phyloP scores from a whole-genome alignment of 2,888 invertebrate species.

The Anagyrus pseudococci region DNA sequence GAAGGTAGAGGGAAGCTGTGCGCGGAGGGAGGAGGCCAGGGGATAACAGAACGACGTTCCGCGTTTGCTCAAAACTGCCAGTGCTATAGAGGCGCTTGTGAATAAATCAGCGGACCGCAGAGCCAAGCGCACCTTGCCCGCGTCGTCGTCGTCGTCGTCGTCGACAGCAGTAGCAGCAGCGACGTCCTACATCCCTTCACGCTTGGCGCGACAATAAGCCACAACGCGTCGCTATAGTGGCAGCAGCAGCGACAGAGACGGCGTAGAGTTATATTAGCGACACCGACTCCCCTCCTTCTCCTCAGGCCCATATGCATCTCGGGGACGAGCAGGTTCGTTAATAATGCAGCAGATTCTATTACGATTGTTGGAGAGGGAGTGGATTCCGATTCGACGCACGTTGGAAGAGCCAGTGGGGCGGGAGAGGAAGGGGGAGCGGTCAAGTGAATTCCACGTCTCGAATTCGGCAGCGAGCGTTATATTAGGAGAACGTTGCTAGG shows the following conservation, averaged over 20 bases:
- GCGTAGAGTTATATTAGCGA: too few species aligned
- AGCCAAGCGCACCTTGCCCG: conserved; percentile 39
- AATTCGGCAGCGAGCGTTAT: not conserved
- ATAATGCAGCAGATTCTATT: conserved; percentile 54
- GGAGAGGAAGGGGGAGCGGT: conserved; percentile 23
- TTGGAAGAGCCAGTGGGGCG: conserved; percentile 21
- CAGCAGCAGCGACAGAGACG: too few species aligned
- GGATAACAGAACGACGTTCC: too few species aligned
- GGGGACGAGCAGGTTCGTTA: conserved; percentile 43
- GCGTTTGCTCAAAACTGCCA: too few species aligned
- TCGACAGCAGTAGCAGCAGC: not conserved
- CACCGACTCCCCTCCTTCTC: too few species aligned
- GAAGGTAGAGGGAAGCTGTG: too few species aligned
- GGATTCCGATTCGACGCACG: conserved; percentile 37
- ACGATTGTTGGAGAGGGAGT: conserved; percentile 41
- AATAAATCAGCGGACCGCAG: too few species aligned
- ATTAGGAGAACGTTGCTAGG: conserved; percentile 2
- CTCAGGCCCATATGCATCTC: not conserved
- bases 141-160: conserved; percentile 18
- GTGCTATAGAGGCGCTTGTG: too few species aligned
- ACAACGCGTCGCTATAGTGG: too few species aligned
- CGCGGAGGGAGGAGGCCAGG: too few species aligned
- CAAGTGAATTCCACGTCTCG: conserved; percentile 14
- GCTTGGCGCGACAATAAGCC: too few species aligned
- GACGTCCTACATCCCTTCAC: too few species aligned